phyloP scores from a whole-genome alignment of 1,140 invertebrate species.

The Physella acuta region DNA sequence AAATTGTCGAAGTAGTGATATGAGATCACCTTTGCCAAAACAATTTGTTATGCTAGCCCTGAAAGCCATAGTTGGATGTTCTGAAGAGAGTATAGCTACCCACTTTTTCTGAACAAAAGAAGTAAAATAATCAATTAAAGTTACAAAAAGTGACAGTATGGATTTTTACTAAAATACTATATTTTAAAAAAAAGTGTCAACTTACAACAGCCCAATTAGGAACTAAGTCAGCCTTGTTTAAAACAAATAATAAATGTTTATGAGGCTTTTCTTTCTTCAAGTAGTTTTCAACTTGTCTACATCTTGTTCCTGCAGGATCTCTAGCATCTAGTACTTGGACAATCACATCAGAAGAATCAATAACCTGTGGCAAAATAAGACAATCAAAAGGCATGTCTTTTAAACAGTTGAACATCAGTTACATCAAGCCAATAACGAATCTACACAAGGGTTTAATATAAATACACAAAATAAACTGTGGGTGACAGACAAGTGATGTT shows the following conservation, averaged over 20 bases:
- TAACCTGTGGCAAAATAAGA: too few species aligned
- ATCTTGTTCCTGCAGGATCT: constrained; percentile 93
- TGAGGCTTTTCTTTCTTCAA: constrained; percentile 86
- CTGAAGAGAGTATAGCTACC: constrained; percentile 87
- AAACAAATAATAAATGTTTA: constrained; percentile 91
- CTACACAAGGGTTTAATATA: too few species aligned
- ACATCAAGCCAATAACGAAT: too few species aligned
- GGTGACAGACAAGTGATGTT: too few species aligned
- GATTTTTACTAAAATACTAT: not conserved
- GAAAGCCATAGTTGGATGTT: constrained; percentile 97
- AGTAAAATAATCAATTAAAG: too few species aligned
- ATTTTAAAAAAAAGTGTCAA: too few species aligned
- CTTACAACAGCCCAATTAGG: constrained; percentile 91
- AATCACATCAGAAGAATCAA: constrained; percentile 97
- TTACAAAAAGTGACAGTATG: not conserved
- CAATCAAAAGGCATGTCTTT: too few species aligned
- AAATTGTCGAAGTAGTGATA: constrained; percentile 94
- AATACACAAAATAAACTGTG: too few species aligned
- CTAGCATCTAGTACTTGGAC: constrained; percentile 90
- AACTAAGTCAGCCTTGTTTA: constrained; percentile 92
- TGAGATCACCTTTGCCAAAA: constrained; percentile 97
- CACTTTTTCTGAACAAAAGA: constrained; percentile 71
- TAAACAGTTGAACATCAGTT: too few species aligned
- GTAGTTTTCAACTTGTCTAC: constrained; percentile 88
- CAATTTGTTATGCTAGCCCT: constrained; percentile 97